These are phyloP conservation scores for Phrynocephalus vlangalii DNA, from an alignment of 2,797 vertebrate genomes.

Conservation along the genomic window DNA sequence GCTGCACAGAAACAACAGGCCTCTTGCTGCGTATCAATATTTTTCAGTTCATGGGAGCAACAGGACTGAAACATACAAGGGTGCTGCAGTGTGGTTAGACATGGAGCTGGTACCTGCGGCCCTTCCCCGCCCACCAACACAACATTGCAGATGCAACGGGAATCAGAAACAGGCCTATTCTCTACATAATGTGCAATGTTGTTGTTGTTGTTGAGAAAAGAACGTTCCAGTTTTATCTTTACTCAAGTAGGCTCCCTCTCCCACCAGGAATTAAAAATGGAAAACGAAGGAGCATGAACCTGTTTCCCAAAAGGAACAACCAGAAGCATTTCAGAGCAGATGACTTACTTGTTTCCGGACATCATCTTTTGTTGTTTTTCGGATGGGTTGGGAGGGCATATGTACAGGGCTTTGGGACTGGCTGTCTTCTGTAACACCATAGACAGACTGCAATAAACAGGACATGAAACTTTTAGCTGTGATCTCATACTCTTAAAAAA, in stretches of 20 bases:
- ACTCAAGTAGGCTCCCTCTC: background rate
- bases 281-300: background rate
- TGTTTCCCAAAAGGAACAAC: constrained; percentile 12
- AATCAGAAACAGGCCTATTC: background rate
- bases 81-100: background rate
- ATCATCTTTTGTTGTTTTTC: constrained; percentile 92
- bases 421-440: constrained; percentile 90
- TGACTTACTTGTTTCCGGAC: constrained; percentile 88
- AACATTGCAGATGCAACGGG: background rate
- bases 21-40: background rate
- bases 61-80: background rate
- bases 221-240: background rate
- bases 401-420: constrained; percentile 91
- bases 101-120: background rate
- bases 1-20: background rate
- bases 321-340: background rate
- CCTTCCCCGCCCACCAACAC: background rate
- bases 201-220: background rate
- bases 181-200: background rate
- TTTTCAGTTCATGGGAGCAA: background rate
- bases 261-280: background rate
- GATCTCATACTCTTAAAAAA: background rate
- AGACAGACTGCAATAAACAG: constrained; percentile 86
- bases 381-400: constrained; percentile 84
- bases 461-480: background rate